Conservation (phyloP, 1,140 invertebrate genomes). For the Steinernema feltiae region DNA sequence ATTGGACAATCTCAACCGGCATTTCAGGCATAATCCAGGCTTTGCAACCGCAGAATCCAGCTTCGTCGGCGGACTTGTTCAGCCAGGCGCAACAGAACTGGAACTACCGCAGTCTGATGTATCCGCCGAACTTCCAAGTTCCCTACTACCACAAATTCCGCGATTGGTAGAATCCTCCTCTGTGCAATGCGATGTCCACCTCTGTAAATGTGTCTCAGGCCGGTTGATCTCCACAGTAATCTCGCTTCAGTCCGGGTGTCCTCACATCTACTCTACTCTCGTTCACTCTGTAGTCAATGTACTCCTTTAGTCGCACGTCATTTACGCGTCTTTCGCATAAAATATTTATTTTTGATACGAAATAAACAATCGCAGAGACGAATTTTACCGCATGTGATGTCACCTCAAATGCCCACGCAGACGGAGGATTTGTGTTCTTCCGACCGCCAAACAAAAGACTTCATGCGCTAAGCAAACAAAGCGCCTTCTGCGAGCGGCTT, state of each 20-base stretch:
- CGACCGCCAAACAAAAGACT: background rate
- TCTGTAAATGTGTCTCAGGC: background rate
- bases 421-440: background rate
- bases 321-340: background rate
- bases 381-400: too few relatives aligned
- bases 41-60: background rate
- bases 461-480: too few relatives aligned
- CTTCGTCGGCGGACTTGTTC: background rate
- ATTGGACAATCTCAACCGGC: background rate
- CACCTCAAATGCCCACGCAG: too few relatives aligned
- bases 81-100: background rate
- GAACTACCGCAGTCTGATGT: background rate
- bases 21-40: slow-evolving; percentile 2
- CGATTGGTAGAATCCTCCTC: background rate
- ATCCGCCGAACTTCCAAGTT: background rate
- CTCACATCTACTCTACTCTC: background rate
- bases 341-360: background rate
- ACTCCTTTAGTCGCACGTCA: background rate
- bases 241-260: slow-evolving; percentile 1
- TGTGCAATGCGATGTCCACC: background rate
- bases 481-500: too few relatives aligned
- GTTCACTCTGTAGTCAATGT: background rate
- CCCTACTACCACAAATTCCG: background rate
- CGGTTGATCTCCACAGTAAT: background rate
- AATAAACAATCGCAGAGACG: too few relatives aligned